Evolutionary conservation across 2,888 invertebrate species (phyloP).

Genomic region (Acrobasis suavella): DNA sequence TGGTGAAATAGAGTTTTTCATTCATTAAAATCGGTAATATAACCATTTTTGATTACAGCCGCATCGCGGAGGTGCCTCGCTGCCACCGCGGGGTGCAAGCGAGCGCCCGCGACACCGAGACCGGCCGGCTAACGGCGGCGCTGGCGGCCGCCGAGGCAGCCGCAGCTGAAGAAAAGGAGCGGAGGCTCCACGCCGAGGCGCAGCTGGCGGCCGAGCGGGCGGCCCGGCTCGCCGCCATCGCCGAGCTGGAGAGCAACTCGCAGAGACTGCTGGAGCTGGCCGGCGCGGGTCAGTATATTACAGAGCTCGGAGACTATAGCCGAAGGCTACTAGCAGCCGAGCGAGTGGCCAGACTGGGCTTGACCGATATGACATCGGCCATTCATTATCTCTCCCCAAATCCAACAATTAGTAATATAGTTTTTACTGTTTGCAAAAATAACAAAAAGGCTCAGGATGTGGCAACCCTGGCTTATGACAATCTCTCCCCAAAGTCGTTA

Average conservation of each 20-base stretch:
- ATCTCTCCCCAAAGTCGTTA: too few species aligned
- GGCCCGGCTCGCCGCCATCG: constrained; percentile 88
- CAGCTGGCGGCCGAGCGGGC: constrained; percentile 86
- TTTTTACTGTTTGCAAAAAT: too few species aligned
- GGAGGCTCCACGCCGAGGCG: constrained; percentile 81
- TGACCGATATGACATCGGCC: too few species aligned
- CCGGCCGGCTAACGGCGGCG: constrained; percentile 83
- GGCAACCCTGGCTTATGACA: too few species aligned
- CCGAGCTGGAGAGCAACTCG: constrained; percentile 88
- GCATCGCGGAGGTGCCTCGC: constrained; percentile 67
- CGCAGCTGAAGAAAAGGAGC: constrained; percentile 83
- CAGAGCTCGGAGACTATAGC: too few species aligned
- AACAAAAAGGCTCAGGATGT: too few species aligned
- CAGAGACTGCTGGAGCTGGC: constrained; percentile 85
- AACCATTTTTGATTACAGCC: constrained; percentile 41
- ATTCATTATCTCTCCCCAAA: too few species aligned
- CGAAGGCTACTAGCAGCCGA: too few species aligned
- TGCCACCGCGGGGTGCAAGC: constrained; percentile 84
- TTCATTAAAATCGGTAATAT: background rate
- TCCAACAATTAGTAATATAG: too few species aligned
- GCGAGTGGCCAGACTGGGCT: too few species aligned
- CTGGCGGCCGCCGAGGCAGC: constrained; percentile 79
- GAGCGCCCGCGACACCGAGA: constrained; percentile 85
- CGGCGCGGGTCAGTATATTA: constrained; percentile 66
- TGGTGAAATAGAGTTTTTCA: too few species aligned